A percentile compares a stretch with the other conserved stretches of the same genome.
These are phyloP conservation scores for Cantharis nigra DNA, from an alignment of 2,888 invertebrate species.

Conservation along the genomic window DNA sequence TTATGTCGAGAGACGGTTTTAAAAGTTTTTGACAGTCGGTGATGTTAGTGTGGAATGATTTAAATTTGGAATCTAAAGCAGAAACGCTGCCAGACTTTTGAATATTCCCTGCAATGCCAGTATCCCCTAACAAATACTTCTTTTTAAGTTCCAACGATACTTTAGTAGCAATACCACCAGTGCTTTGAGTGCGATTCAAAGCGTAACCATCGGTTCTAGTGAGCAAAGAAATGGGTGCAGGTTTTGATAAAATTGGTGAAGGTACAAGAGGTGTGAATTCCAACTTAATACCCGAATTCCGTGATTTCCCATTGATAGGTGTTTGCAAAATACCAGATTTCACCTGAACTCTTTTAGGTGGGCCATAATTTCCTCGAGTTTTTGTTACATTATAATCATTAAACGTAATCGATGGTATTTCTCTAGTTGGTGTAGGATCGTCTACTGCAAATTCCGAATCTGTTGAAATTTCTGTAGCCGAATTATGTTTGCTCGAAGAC, in stretches of 20 bases:
- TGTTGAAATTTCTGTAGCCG: constrained; percentile 89
- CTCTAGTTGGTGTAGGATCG: constrained; percentile 70
- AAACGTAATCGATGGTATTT: constrained; percentile 77
- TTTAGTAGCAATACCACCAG: constrained; percentile 86
- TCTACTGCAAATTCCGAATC: constrained; percentile 92
- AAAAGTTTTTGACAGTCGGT: constrained; percentile 86
- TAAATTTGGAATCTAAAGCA: constrained; percentile 81
- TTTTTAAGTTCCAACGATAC: constrained; percentile 86
- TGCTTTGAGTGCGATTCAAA: constrained; percentile 81
- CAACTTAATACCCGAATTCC: constrained; percentile 50
- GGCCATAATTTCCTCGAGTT: constrained; percentile 52
- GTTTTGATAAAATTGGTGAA: constrained; percentile 43
- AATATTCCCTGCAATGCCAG: constrained; percentile 68
- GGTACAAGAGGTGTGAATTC: constrained; percentile 54
- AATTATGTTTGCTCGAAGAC: constrained; percentile 77
- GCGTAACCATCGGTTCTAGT: constrained; percentile 72
- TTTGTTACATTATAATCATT: constrained; percentile 68
- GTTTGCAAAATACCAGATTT: constrained; percentile 58
- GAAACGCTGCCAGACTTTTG: constrained; percentile 84
- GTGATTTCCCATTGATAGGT: constrained; percentile 51
- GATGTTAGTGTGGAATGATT: constrained; percentile 82
- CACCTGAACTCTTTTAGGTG: constrained; percentile 67
- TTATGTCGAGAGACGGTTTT: constrained; percentile 74
- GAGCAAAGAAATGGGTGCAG: constrained; percentile 42
- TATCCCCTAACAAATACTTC: constrained; percentile 78